Evolutionary conservation across 2,113 vertebrate genomes (phyloP), one percentile per base, ranked within the genome.

Genomic region (Gymnobelideus leadbeateri): DNA sequence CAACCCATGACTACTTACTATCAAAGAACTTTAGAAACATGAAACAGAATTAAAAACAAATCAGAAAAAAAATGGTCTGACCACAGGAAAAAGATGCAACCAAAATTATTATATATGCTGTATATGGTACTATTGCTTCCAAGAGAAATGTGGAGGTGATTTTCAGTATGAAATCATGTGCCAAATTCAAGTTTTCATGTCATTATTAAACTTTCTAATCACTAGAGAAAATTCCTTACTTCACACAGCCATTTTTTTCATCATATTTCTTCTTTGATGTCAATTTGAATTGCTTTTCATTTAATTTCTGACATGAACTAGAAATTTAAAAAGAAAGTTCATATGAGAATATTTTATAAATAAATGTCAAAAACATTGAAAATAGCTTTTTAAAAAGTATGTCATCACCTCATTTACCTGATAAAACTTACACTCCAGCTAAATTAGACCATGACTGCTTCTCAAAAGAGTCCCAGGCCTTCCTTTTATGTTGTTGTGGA

Each of bases 191-290:
- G 3, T 84, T 84, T 84, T 43, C 19, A 84, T 84, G n/a, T 16
- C 68, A 84, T 43, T 43, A 84, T 84, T 43, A 84, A 84, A 43
- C 68, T 84, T 84, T 84, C n/a, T 43, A 84, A 43, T 21, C n/a
- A 43, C 21, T 94, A 96, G 54, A 57, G 91, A 92, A 90, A 49
- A 50, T 51, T 8, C 91, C 93, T 91, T 98, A 98, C 98, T 98
- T 98, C 43, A 97, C 91, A 96, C 96, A 97, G 93, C 91, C 89
- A 28, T 97, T 98, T 61, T 98, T 98, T 52, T 97, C 96, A 89
- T 95, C 93, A 11, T 52, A 91, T 43, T 96, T 95, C n/a, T 96
- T 94, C 91, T 98, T 97, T 61, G 96, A 97, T 10, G 95, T 31
- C 92, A 93, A 37, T 90, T 95, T 91, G 6, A 96, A 94, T 8